phyloP scores from a whole-genome alignment of 2,797 vertebrate genomes.

The Pelochelys cantorii region DNA sequence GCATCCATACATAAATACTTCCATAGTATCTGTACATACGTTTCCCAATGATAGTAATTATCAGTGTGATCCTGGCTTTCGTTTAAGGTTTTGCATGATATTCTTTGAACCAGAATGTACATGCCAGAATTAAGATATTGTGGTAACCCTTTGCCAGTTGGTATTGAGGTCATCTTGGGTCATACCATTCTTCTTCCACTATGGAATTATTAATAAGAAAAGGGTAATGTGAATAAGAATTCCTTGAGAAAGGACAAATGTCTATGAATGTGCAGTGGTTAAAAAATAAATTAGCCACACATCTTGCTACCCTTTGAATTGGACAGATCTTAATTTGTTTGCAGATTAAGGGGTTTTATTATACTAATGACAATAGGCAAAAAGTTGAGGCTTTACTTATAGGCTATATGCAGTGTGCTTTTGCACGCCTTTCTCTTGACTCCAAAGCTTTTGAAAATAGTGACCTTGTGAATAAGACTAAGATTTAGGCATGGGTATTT shows the following conservation, averaged over 20 bases:
- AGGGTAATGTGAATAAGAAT: neutral
- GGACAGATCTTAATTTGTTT: neutral
- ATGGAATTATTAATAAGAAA: neutral
- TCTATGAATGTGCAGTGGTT: neutral
- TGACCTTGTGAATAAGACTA: too few species aligned
- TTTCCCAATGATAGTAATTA: too few species aligned
- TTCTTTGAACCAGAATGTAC: too few species aligned
- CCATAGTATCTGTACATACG: too few species aligned
- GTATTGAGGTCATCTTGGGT: too few species aligned
- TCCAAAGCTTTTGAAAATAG: neutral
- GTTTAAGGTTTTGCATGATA: too few species aligned
- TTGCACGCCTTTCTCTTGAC: neutral
- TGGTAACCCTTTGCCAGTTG: too few species aligned
- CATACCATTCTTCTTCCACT: neutral
- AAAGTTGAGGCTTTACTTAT: neutral
- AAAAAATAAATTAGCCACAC: neutral
- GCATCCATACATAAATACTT: too few species aligned
- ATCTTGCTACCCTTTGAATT: neutral
- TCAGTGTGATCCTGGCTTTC: too few species aligned
- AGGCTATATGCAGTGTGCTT: neutral
- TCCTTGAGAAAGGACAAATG: neutral
- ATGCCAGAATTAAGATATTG: too few species aligned
- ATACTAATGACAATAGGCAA: neutral
- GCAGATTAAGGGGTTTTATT: neutral
- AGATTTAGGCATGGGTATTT: too few species aligned